phyloP scores from a whole-genome alignment of 2,113 vertebrate species.

The Lutjanus erythropterus region DNA sequence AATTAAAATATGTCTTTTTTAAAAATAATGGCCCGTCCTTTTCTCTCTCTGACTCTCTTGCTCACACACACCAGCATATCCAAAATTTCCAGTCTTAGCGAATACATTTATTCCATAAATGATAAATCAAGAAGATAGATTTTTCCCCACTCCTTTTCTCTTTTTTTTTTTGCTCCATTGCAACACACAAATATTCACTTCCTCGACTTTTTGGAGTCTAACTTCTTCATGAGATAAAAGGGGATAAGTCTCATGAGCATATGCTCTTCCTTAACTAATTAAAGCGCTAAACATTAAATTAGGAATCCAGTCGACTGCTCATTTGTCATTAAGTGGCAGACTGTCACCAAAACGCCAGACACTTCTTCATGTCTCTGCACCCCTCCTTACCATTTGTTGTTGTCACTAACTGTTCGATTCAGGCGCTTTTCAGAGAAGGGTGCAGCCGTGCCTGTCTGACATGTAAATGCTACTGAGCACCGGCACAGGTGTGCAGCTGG shows the following conservation, averaged over 20 bases:
- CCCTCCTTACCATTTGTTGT: conserved; percentile 54
- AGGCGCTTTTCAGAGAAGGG: conserved; percentile 28
- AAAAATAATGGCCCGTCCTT: conserved; percentile 1
- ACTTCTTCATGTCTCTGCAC: conserved; percentile 14
- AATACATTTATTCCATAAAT: conserved; percentile 33
- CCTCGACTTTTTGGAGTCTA: not conserved
- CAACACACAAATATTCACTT: not conserved
- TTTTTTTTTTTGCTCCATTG: not conserved
- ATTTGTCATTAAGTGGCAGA: conserved; percentile 58
- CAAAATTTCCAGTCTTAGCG: not conserved
- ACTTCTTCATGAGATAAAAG: conserved; percentile 24
- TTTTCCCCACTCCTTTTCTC: not conserved
- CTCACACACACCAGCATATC: not conserved
- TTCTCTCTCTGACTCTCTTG: not conserved
- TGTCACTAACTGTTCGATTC: conserved; percentile 52
- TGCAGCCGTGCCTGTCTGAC: conserved; percentile 59
- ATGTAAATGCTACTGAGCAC: conserved; percentile 15
- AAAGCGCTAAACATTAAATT: conserved; percentile 54
- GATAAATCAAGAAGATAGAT: conserved; percentile 51
- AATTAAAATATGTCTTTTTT: conserved; percentile 3
- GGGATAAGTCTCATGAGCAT: conserved; percentile 30
- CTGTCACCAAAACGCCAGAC: conserved; percentile 43
- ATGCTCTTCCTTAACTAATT: conserved; percentile 65
- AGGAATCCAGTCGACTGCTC: conserved; percentile 17
- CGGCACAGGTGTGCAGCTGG: conserved; percentile 65